Conservation (phyloP, 2,113 vertebrate species). For the Oncorhynchus clarkii region DNA sequence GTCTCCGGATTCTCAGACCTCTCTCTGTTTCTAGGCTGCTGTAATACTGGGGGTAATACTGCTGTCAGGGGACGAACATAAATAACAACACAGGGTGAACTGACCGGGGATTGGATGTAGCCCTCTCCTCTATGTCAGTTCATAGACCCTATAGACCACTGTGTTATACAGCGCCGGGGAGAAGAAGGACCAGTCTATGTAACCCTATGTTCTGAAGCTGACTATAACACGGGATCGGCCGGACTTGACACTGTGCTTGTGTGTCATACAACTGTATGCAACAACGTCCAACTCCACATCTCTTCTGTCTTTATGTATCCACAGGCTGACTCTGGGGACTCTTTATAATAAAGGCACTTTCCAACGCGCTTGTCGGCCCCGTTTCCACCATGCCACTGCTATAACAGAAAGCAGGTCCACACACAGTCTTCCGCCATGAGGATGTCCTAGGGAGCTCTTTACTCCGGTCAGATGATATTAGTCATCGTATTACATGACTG, state of each 20-base stretch:
- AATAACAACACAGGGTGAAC: background rate
- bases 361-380: conserved; percentile 30
- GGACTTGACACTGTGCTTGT: background rate
- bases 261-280: conserved; percentile 14
- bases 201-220: no score
- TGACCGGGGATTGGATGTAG: no score
- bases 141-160: no score
- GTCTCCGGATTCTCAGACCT: conserved; percentile 18
- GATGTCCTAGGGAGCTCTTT: conserved; percentile 41
- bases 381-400: conserved; percentile 39
- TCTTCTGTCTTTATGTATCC: conserved; percentile 34
- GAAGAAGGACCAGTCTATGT: no score
- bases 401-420: conserved; percentile 23
- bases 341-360: conserved; percentile 46
- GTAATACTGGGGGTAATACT: conserved; percentile 20
- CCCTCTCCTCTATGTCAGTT: no score
- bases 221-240: background rate
- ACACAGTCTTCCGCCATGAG: conserved; percentile 38
- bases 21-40: conserved; percentile 33
- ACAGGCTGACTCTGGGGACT: conserved; percentile 33
- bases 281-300: background rate
- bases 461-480: no score
- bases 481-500: no score
- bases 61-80: conserved; percentile 25
- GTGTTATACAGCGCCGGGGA: no score